Conservation (phyloP, 2,888 invertebrate genomes). For the Myopa tessellatipennis region DNA sequence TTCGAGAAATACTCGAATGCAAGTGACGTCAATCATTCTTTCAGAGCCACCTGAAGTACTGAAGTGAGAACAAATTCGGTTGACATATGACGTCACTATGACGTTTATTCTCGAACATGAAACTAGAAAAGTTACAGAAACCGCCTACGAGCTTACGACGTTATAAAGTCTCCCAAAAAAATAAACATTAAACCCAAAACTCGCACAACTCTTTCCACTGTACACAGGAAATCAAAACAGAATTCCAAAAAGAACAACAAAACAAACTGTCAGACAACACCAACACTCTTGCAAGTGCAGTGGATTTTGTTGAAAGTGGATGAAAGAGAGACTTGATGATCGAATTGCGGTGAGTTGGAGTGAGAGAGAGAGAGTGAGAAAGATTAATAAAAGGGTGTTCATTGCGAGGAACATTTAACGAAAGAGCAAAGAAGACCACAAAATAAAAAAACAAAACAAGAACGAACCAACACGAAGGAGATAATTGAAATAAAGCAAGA, state of each 20-base stretch:
- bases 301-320: conserved; percentile 21
- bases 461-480: conserved; percentile 28
- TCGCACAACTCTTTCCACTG: conserved; percentile 16
- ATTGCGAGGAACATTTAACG: conserved; percentile 6
- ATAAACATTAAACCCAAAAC: not conserved
- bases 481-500: conserved; percentile 19
- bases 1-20: too few species aligned
- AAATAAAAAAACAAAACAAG: conserved; percentile 31
- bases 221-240: conserved; percentile 35
- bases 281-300: conserved; percentile 29
- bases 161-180: too few species aligned
- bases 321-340: not conserved
- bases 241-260: conserved; percentile 15
- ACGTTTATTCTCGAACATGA: too few species aligned
- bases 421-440: conserved; percentile 7
- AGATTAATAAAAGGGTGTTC: not conserved
- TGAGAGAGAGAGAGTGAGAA: conserved; percentile 7
- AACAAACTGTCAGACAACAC: conserved; percentile 25
- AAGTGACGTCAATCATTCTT: too few species aligned
- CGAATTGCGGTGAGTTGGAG: not conserved
- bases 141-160: too few species aligned
- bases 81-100: too few species aligned
- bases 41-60: too few species aligned
- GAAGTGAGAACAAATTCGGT: too few species aligned
- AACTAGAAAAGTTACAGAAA: too few species aligned